Evolutionary conservation across 2,888 invertebrate species (phyloP).

Genomic region (Cosmorhoe ocellata): DNA sequence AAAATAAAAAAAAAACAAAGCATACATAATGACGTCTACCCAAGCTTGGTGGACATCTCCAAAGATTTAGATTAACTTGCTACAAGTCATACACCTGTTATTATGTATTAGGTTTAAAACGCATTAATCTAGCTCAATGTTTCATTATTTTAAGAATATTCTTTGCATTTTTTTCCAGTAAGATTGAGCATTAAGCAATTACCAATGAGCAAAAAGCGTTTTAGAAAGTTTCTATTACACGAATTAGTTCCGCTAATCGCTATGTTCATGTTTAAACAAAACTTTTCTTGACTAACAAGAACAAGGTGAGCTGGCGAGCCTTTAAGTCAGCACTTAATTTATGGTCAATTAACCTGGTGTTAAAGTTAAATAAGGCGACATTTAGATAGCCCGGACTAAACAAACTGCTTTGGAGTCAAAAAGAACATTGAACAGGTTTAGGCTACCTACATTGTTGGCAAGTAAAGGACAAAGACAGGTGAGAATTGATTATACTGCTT

Average conservation of each 20-base stretch:
- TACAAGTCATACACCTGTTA: too few species aligned
- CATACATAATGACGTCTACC: too few species aligned
- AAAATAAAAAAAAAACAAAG: too few species aligned
- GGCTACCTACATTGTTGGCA: slow-evolving; percentile 3
- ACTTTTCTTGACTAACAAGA: slow-evolving; percentile 43
- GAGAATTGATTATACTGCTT: not conserved
- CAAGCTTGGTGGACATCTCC: too few species aligned
- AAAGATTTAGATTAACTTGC: too few species aligned
- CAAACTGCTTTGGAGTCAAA: slow-evolving; percentile 42
- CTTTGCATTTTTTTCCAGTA: too few species aligned
- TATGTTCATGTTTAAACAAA: slow-evolving; percentile 29
- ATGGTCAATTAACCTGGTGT: slow-evolving; percentile 78
- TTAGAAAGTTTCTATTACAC: not conserved
- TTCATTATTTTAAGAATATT: too few species aligned
- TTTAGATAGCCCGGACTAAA: slow-evolving; percentile 55
- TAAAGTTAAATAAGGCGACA: slow-evolving; percentile 74
- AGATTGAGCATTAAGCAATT: too few species aligned
- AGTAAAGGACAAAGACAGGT: not conserved
- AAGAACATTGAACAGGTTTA: slow-evolving; percentile 26
- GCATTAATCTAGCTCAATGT: too few species aligned
- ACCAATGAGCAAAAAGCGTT: not conserved
- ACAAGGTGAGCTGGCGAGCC: slow-evolving; percentile 62
- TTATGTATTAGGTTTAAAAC: too few species aligned
- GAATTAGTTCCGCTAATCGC: not conserved
- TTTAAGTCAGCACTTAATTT: slow-evolving; percentile 76